phyloP scores from a whole-genome alignment of 2,797 vertebrate genomes.

The Florisuga fusca region DNA sequence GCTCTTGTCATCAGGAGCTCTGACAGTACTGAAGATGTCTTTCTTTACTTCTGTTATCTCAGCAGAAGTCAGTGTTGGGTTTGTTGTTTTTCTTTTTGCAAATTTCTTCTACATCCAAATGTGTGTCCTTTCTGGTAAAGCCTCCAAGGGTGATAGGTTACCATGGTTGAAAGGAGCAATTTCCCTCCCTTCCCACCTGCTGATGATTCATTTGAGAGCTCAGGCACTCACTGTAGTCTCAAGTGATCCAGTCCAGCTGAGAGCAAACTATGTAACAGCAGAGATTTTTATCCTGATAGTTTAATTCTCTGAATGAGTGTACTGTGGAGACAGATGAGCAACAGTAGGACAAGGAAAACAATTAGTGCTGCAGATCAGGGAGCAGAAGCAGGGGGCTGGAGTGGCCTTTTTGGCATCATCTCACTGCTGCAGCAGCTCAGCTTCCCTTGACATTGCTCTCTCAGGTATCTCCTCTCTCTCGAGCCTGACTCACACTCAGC shows the following conservation, averaged over 20 bases:
- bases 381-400: neutral
- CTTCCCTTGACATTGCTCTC: neutral
- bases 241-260: neutral
- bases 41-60: neutral
- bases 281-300: neutral
- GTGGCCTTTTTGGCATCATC: neutral
- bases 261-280: neutral
- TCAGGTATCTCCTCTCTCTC: neutral
- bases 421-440: neutral
- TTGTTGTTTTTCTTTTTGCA: neutral
- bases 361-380: neutral
- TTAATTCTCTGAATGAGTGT: neutral
- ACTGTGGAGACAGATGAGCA: neutral
- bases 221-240: neutral
- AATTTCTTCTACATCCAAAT: too few relatives aligned
- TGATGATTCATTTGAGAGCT: neutral
- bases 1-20: neutral
- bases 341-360: neutral
- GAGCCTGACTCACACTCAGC: neutral
- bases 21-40: neutral
- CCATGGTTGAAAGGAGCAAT: neutral
- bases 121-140: neutral
- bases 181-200: neutral
- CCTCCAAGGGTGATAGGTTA: neutral
- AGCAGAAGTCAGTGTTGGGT: neutral